These are phyloP conservation scores for Polypedilum vanderplanki DNA, from an alignment of 1,140 invertebrate genomes.

Conservation along the genomic window DNA sequence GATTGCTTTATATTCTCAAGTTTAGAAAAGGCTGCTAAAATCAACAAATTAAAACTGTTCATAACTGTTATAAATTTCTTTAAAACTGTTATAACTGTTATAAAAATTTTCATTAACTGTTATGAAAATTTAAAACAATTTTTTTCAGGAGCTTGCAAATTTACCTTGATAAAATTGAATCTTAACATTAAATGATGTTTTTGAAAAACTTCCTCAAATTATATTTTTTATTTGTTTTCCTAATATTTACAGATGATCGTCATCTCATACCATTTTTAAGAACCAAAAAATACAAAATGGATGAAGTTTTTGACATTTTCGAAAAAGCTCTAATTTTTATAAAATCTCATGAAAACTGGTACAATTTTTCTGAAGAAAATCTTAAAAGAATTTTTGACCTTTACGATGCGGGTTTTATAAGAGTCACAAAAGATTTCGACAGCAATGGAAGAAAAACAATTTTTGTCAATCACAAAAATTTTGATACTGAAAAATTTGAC, in stretches of 20 bases:
- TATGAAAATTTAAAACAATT: too few relatives aligned
- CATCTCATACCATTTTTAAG: not conserved
- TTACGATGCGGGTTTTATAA: not conserved
- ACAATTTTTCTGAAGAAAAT: not conserved
- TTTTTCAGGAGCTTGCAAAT: too few relatives aligned
- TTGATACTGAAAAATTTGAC: not conserved
- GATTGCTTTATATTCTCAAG: too few relatives aligned
- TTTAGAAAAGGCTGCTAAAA: too few relatives aligned
- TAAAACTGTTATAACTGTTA: too few relatives aligned
- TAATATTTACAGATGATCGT: not conserved
- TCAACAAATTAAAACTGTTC: too few relatives aligned
- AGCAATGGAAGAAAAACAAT: not conserved
- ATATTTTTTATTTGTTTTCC: not conserved
- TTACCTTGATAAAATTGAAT: too few relatives aligned
- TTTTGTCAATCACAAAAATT: not conserved
- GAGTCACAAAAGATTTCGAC: not conserved
- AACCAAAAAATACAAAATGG: not conserved
- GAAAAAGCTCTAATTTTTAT: not conserved
- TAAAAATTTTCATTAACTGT: too few relatives aligned
- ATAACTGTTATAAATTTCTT: too few relatives aligned
- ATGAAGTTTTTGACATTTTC: not conserved
- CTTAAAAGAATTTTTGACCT: not conserved
- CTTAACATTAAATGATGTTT: too few relatives aligned
- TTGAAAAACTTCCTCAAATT: not conserved
- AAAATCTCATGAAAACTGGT: not conserved